Conservation (phyloP, 1,140 invertebrate genomes). For the Drosophila melanica region DNA sequence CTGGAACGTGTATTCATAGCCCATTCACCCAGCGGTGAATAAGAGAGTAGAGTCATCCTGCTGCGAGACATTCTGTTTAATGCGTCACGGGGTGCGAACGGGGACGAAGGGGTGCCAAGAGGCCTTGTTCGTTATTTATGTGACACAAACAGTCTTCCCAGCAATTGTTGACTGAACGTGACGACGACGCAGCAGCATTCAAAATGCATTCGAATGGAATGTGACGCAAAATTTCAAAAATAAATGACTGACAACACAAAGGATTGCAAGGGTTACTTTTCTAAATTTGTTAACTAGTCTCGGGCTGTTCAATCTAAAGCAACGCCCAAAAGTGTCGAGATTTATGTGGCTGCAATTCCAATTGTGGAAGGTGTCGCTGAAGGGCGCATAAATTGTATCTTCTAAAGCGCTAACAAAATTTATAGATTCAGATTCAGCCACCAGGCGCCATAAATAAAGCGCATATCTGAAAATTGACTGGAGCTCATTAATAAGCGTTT, state of each 20-base stretch:
- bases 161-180: conserved; percentile 33
- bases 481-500: conserved; percentile 74
- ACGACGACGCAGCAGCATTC: conserved; percentile 4
- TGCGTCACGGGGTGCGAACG: neutral
- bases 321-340: conserved; percentile 38
- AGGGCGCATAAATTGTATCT: conserved; percentile 39
- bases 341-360: conserved; percentile 23
- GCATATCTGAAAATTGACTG: conserved; percentile 47
- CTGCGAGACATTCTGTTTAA: neutral
- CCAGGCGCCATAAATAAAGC: conserved; percentile 43
- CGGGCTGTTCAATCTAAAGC: conserved; percentile 6
- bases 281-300: conserved; percentile 39
- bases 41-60: too few species aligned
- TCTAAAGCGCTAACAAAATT: conserved; percentile 50
- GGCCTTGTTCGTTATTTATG: conserved; percentile 51
- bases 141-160: conserved; percentile 60
- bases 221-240: conserved; percentile 20
- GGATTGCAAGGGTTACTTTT: conserved; percentile 22
- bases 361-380: neutral
- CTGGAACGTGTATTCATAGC: neutral
- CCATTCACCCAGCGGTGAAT: neutral
- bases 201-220: conserved; percentile 63
- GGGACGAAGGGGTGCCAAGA: conserved; percentile 10
- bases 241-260: too few species aligned
- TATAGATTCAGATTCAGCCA: conserved; percentile 55